phyloP scores from a whole-genome alignment of 1,140 invertebrate species.

The Pseudachorutes palmiensis region DNA sequence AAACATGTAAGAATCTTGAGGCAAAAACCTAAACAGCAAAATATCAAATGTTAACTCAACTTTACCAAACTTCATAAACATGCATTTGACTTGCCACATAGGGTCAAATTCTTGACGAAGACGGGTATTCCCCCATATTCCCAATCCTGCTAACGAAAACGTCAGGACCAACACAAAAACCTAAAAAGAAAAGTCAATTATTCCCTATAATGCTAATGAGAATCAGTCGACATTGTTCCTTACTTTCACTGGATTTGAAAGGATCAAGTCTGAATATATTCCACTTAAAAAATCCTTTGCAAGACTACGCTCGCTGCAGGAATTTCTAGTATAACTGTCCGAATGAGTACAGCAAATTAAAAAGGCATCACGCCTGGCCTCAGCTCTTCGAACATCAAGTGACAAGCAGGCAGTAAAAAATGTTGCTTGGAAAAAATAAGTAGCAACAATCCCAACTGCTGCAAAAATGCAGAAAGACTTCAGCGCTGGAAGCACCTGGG shows the following conservation, averaged over 20 bases:
- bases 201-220: not conserved
- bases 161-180: constrained; percentile 14
- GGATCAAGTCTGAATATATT: constrained; percentile 53
- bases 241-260: constrained; percentile 54
- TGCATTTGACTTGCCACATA: constrained; percentile 55
- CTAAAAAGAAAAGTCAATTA: constrained; percentile 5
- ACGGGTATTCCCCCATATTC: constrained; percentile 36
- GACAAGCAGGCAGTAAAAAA: constrained; percentile 69
- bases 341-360: constrained; percentile 58
- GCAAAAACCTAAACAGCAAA: constrained; percentile 50
- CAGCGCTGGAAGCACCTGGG: constrained; percentile 61
- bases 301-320: constrained; percentile 41
- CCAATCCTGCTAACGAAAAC: constrained; percentile 13
- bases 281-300: constrained; percentile 48
- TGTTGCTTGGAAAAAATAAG: constrained; percentile 62
- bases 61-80: not conserved
- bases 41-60: too few species aligned
- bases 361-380: constrained; percentile 55
- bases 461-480: constrained; percentile 68
- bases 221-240: not conserved
- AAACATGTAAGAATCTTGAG: constrained; percentile 54
- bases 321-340: constrained; percentile 42
- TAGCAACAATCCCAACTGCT: constrained; percentile 59
- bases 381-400: constrained; percentile 57
- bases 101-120: constrained; percentile 69